Percentiles rank a stretch among this genome's conserved stretches.
phyloP scores from a whole-genome alignment of 1,140 invertebrate species.

The Chrysopa pallens region DNA sequence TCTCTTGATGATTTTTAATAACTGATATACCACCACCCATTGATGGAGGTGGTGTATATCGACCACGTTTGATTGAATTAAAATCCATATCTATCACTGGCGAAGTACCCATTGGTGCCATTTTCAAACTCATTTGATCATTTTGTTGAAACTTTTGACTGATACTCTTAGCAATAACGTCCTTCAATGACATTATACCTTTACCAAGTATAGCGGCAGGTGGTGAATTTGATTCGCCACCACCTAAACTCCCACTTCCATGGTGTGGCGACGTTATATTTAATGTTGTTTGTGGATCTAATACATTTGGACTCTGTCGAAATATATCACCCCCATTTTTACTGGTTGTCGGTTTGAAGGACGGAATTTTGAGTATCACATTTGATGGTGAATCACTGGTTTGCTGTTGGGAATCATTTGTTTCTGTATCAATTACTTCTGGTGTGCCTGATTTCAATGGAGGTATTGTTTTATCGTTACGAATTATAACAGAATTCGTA shows the following conservation, averaged over 20 bases:
- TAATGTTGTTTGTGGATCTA: conserved; percentile 20
- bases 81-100: conserved; percentile 15
- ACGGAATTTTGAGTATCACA: conserved; percentile 82
- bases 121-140: conserved; percentile 9
- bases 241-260: conserved; percentile 15
- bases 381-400: conserved; percentile 28
- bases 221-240: conserved; percentile 28
- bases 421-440: conserved; percentile 17
- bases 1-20: conserved; percentile 27
- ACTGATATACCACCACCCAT: conserved; percentile 29
- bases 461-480: conserved; percentile 12
- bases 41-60: not conserved
- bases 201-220: conserved; percentile 29
- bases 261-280: conserved; percentile 21
- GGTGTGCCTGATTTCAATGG: conserved; percentile 12
- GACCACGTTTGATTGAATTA: not conserved
- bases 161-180: conserved; percentile 77
- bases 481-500: conserved; percentile 19
- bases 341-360: conserved; percentile 60
- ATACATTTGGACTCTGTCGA: conserved; percentile 23
- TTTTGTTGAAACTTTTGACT: conserved; percentile 70
- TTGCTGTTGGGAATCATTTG: conserved; percentile 10
- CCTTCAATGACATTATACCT: conserved; percentile 29
- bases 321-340: conserved; percentile 37
- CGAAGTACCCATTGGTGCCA: conserved; percentile 10